Conservation (phyloP, 2,113 vertebrate genomes). For the Ammodytes dubius region DNA sequence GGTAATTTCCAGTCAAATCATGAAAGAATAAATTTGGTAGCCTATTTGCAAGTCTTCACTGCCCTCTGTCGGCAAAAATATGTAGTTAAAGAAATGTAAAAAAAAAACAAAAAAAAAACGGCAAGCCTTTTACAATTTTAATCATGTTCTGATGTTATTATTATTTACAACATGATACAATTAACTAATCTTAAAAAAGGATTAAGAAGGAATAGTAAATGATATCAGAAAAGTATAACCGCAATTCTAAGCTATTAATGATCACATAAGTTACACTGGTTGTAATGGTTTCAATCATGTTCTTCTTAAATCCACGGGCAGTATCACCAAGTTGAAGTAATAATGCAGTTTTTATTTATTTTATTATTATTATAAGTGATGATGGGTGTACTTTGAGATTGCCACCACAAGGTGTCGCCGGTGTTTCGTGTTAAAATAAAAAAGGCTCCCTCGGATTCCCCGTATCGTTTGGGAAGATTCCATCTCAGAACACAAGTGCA, state of each 20-base stretch:
- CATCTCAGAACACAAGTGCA: background rate
- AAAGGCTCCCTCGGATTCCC: background rate
- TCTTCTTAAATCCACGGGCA: background rate
- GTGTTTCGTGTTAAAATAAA: background rate
- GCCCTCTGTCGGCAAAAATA: slow-evolving; percentile 54
- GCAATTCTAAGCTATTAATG: background rate
- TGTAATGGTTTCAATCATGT: background rate
- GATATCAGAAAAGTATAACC: background rate
- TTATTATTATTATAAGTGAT: background rate
- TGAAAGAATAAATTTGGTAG: background rate
- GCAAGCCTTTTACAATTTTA: background rate
- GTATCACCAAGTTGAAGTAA: background rate
- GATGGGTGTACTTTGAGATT: background rate
- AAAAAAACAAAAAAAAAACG: background rate
- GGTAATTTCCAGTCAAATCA: background rate
- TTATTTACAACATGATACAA: background rate
- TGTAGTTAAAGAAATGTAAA: background rate
- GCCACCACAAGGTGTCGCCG: slow-evolving; percentile 57
- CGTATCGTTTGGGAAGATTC: background rate
- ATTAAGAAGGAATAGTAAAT: background rate
- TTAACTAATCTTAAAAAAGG: background rate
- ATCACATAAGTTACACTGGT: background rate
- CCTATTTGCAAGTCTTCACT: slow-evolving; percentile 10
- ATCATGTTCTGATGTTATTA: background rate
- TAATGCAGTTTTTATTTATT: background rate